Evolutionary conservation across 2,113 vertebrate species (phyloP), one percentile per base, ranked within the genome.

Genomic region (Semnornis frantzii): DNA sequence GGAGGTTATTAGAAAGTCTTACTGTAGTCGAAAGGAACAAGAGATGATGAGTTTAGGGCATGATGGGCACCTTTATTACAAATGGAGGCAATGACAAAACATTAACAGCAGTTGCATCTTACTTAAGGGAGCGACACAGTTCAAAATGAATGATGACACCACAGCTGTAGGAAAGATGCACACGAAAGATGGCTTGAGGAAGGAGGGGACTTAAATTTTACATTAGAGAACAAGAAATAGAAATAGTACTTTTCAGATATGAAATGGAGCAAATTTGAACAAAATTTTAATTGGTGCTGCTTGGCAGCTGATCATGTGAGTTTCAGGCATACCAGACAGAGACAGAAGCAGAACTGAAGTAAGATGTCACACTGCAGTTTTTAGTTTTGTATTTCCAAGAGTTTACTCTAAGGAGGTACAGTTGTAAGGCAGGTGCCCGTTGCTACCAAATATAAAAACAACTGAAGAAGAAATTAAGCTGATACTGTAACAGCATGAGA

Each of bases 111-210:
- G 20, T 62, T 68, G 23, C 28, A 1, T 17, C 30, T 25, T 44
- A 42, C 30, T 39, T 23, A 37, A 39, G 54, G 46, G 17, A 74
- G 15, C 12, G 34, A 37, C 11, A 52, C 14, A 57, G 23, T n/a
- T n/a, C 23, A 60, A 46, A 66, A 64, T 24, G 11, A 59, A 48
- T 13, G 8, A 64, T 44, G 34, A 48, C 27, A 11, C 54, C 37
- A 37, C 6, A 33, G 33, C 60, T 65, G 28, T 65, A 48, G 52
- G 19, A 37, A 64, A 84, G 42, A 8, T 11, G 5, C 44, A 39
- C 1, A 4, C 39, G 63, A 63, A 63, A 80, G 20, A 37, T 0
- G 0, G 31, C 64, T 39, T 23, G 24, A 73, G 28, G n/a, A 16
- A 62, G 37, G n/a, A 73, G 4, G 21, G 6, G 8, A 4, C 33